Evolutionary conservation across 37 sponge, comb jelly and placozoan species (phyloP).

Genomic region (Hexactinellida sp.): DNA sequence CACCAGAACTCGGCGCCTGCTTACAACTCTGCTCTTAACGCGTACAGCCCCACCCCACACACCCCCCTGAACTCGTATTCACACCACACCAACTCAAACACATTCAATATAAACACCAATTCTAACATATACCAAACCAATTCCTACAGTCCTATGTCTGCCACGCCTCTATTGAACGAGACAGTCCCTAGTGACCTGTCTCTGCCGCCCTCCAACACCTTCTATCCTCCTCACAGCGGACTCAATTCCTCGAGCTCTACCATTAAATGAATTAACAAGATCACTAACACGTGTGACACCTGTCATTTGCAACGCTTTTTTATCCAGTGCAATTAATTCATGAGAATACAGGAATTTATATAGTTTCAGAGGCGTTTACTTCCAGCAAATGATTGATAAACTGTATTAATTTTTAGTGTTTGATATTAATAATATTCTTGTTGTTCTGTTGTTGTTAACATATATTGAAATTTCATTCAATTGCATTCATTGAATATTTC

Average conservation of each 20-base stretch:
- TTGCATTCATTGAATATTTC: constrained; percentile 16
- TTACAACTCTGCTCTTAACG: not conserved
- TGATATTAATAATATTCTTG: constrained; percentile 6
- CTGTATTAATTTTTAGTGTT: constrained; percentile 15
- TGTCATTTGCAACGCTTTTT: constrained; percentile 14
- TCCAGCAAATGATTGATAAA: not conserved
- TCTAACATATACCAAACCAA: not conserved
- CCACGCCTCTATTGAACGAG: not conserved
- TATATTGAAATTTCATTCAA: constrained; percentile 9
- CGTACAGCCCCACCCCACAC: not conserved
- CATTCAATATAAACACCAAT: not conserved
- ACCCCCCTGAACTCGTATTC: not conserved
- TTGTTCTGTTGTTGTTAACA: not conserved
- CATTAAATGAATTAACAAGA: not conserved
- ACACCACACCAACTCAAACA: not conserved
- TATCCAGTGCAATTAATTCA: constrained; percentile 10
- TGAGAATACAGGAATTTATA: not conserved
- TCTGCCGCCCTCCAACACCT: not conserved
- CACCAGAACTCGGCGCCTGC: not conserved
- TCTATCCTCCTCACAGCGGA: not conserved
- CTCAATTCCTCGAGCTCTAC: not conserved
- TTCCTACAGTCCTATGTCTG: not conserved
- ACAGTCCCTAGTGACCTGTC: not conserved
- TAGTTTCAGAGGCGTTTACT: not conserved
- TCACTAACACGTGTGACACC: not conserved